These are phyloP conservation scores for Microplitis mediator DNA, from an alignment of 1,140 invertebrate species.

Conservation along the genomic window DNA sequence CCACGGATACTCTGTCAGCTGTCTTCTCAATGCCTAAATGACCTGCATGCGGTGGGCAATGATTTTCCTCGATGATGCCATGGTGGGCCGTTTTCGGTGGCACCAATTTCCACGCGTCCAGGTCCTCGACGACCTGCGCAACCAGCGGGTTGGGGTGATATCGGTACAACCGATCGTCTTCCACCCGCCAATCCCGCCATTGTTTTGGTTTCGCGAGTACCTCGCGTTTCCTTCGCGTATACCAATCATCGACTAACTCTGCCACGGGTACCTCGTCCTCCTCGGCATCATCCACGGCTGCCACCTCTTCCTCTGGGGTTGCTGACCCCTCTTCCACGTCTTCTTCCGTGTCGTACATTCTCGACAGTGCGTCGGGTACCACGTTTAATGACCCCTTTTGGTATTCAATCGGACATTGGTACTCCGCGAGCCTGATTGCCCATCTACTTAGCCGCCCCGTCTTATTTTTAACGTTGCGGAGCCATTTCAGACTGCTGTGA, in stretches of 20 bases:
- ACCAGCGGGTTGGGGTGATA: background rate
- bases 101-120: conserved; percentile 26
- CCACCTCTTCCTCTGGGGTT: too few species aligned
- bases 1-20: conserved; percentile 12
- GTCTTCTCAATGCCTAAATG: conserved; percentile 40
- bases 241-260: too few species aligned
- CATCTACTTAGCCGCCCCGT: conserved; percentile 54
- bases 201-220: too few species aligned
- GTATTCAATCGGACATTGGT: conserved; percentile 30
- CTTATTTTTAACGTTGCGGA: conserved; percentile 60
- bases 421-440: conserved; percentile 43
- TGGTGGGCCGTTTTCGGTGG: background rate
- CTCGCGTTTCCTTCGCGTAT: too few species aligned
- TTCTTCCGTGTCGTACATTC: too few species aligned
- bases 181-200: too few species aligned
- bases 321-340: too few species aligned
- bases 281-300: too few species aligned
- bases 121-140: background rate
- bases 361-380: conserved; percentile 36
- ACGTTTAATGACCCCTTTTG: conserved; percentile 31
- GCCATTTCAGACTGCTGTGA: too few species aligned
- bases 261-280: too few species aligned
- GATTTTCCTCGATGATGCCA: conserved; percentile 29
- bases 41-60: conserved; percentile 34
- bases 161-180: too few species aligned